Percentiles rank a stretch among this genome's conserved stretches.
phyloP scores from a whole-genome alignment of 2,797 vertebrate genomes.

The Natrix natrix region DNA sequence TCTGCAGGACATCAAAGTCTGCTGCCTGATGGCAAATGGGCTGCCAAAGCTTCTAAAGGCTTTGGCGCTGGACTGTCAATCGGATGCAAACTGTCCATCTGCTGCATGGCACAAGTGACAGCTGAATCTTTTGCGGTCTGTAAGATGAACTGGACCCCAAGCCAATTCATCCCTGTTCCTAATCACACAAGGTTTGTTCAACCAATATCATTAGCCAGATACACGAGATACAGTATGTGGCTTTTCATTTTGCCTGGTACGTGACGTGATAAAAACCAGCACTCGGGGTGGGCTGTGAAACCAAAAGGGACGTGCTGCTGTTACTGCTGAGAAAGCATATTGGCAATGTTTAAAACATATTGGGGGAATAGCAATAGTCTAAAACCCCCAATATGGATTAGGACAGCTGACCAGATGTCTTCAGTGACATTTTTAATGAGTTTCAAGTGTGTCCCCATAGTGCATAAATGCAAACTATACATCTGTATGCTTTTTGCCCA shows the following conservation, averaged over 20 bases:
- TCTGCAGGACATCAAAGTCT: conserved; percentile 81
- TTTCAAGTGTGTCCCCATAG: conserved; percentile 75
- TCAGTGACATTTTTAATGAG: conserved; percentile 77
- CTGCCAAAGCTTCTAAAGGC: conserved; percentile 85
- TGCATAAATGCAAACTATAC: conserved; percentile 76
- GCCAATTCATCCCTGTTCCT: conserved; percentile 76
- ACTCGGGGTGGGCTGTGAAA: conserved; percentile 71
- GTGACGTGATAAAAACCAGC: conserved; percentile 75
- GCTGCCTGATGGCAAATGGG: conserved; percentile 76
- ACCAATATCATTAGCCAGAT: conserved; percentile 79
- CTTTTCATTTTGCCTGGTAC: conserved; percentile 73
- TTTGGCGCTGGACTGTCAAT: conserved; percentile 80
- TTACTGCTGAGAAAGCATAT: conserved; percentile 80
- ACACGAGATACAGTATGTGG: conserved; percentile 72
- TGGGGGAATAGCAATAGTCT: conserved; percentile 80
- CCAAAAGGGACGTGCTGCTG: conserved; percentile 76
- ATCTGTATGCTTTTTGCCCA: conserved; percentile 71
- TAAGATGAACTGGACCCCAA: conserved; percentile 79
- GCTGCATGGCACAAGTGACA: conserved; percentile 80
- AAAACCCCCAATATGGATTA: conserved; percentile 81
- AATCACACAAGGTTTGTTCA: conserved; percentile 78
- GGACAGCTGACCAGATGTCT: conserved; percentile 84
- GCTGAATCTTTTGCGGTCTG: conserved; percentile 81
- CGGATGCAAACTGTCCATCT: conserved; percentile 84
- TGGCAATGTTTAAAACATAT: conserved; percentile 83